A percentile compares a stretch with the other conserved stretches of the same genome.
phyloP scores from a whole-genome alignment of 2,113 vertebrate species.

The Ceratotherium simum region DNA sequence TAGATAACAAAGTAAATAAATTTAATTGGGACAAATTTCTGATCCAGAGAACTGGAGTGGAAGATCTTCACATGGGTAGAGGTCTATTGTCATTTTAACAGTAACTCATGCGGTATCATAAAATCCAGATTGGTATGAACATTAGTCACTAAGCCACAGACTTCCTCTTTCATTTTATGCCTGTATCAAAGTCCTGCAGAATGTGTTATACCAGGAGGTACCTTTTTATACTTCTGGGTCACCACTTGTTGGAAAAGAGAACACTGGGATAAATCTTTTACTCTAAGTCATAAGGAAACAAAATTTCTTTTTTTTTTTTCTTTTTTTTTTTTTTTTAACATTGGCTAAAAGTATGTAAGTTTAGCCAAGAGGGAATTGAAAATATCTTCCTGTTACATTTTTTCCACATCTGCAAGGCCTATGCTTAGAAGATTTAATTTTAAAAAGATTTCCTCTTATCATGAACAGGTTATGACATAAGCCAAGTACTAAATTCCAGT shows the following conservation, averaged over 20 bases:
- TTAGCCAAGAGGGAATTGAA: slow-evolving; percentile 73
- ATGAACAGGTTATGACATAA: slow-evolving; percentile 71
- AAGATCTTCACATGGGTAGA: not conserved
- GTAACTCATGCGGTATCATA: not conserved
- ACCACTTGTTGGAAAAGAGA: not conserved
- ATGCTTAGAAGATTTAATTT: slow-evolving; percentile 73
- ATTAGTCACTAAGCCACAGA: not conserved
- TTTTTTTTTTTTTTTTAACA: not conserved
- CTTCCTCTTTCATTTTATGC: not conserved
- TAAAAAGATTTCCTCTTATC: slow-evolving; percentile 78
- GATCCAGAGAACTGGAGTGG: accelerated
- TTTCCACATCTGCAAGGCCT: slow-evolving; percentile 75
- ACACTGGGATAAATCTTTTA: not conserved
- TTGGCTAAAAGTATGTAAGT: slow-evolving; percentile 13
- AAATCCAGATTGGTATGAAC: not conserved
- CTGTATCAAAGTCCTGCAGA: not conserved
- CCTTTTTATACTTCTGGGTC: not conserved
- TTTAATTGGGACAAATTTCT: not conserved
- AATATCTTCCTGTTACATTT: slow-evolving; percentile 76
- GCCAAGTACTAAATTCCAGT: slow-evolving; percentile 66
- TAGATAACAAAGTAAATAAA: not conserved
- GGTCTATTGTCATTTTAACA: not conserved
- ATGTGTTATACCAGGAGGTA: accelerated
- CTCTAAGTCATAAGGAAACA: not conserved
- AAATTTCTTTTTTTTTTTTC: not conserved